Percentiles rank a stretch among this genome's conserved stretches.
These are phyloP conservation scores for Planococcus citri DNA, from an alignment of 1,140 invertebrate genomes.

Conservation along the genomic window DNA sequence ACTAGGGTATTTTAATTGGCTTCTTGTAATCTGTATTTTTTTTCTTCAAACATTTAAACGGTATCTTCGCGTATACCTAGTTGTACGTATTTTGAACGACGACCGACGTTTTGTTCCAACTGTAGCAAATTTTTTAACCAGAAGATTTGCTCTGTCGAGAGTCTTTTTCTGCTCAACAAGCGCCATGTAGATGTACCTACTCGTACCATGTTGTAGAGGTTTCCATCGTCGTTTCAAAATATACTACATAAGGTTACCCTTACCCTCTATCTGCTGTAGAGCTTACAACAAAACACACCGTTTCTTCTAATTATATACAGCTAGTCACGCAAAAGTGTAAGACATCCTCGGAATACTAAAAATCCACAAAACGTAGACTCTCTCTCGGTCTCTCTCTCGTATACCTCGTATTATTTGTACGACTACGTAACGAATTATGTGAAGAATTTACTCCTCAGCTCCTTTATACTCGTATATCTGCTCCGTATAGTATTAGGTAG, in stretches of 20 bases:
- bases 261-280: too few species aligned
- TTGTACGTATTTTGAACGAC: neutral
- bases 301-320: neutral
- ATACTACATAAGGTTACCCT: too few species aligned
- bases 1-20: slow-evolving; percentile 8
- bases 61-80: neutral
- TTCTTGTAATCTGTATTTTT: slow-evolving; percentile 8
- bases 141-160: too few species aligned
- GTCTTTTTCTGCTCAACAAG: neutral
- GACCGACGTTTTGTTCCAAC: too few species aligned
- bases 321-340: slow-evolving; percentile 6
- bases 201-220: too few species aligned
- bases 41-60: neutral
- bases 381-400: too few species aligned
- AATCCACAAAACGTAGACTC: slow-evolving; percentile 1
- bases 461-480: too few species aligned
- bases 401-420: too few species aligned
- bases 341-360: slow-evolving; percentile 2
- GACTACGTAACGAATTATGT: slow-evolving; percentile 7
- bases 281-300: neutral
- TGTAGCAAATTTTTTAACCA: neutral
- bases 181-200: too few species aligned
- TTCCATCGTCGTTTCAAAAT: too few species aligned
- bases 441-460: neutral
- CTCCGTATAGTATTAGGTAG: too few species aligned